phyloP scores from a whole-genome alignment of 2,113 vertebrate genomes.

The Rhinopomastus cyanomelas region DNA sequence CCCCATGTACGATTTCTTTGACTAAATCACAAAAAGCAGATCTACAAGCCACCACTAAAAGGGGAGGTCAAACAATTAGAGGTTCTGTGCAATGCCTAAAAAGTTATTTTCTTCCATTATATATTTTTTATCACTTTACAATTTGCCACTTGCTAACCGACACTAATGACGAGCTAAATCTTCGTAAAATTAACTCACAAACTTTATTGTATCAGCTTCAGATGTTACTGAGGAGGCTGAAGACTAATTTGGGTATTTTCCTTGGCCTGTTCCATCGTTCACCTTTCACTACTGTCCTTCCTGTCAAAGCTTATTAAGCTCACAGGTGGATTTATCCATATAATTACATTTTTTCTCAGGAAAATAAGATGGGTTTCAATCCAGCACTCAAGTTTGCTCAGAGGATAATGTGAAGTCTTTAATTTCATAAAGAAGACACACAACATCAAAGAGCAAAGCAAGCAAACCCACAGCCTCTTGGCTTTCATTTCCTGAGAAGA shows the following conservation, averaged over 20 bases:
- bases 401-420: neutral
- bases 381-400: neutral
- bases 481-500: constrained; percentile 26
- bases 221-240: neutral
- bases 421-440: neutral
- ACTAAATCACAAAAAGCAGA: neutral
- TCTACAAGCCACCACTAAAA: neutral
- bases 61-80: neutral
- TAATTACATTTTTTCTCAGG: constrained; percentile 3
- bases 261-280: neutral
- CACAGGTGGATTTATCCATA: constrained; percentile 11
- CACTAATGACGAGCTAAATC: neutral
- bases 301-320: constrained; percentile 24
- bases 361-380: constrained; percentile 29
- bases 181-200: constrained; percentile 2
- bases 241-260: constrained; percentile 40
- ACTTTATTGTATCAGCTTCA: neutral
- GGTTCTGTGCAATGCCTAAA: neutral
- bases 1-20: neutral
- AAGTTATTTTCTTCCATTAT: neutral
- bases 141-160: neutral
- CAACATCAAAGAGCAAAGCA: constrained; percentile 46
- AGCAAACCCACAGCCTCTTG: neutral
- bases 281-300: neutral
- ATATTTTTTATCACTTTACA: neutral